Conservation (phyloP, 2,888 invertebrate genomes). For the Phlogophora meticulosa region DNA sequence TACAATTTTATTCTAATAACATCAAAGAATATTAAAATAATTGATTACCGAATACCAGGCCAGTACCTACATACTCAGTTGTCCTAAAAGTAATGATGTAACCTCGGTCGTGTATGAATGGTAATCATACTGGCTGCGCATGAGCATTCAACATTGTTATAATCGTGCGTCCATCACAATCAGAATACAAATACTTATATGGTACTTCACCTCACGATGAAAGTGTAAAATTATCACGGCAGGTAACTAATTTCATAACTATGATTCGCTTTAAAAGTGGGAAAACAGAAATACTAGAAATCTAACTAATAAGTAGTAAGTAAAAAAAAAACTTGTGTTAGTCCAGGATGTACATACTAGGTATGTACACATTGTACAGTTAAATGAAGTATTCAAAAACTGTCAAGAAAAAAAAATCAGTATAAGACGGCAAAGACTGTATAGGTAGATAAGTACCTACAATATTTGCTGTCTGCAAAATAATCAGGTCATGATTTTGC, state of each 20-base stretch:
- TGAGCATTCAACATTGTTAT: conserved; percentile 27
- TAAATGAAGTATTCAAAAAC: no score
- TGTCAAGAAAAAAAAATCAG: no score
- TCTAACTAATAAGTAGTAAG: no score
- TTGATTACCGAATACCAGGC: neutral
- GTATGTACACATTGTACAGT: no score
- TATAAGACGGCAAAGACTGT: no score
- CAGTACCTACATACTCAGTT: neutral
- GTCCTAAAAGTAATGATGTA: neutral
- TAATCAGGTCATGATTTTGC: no score
- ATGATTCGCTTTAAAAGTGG: neutral
- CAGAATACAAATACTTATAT: conserved; percentile 25
- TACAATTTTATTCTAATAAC: conserved; percentile 32
- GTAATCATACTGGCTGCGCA: conserved; percentile 1
- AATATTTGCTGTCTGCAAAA: no score
- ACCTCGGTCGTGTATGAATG: conserved; percentile 1
- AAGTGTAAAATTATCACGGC: conserved; percentile 4
- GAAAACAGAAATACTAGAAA: no score
- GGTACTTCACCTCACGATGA: conserved; percentile 4
- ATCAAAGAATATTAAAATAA: neutral
- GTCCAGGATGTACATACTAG: no score
- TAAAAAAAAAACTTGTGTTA: no score
- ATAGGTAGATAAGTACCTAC: no score
- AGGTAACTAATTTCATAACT: neutral
- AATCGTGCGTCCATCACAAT: conserved; percentile 14